phyloP scores from a whole-genome alignment of 2,888 invertebrate genomes.

The Ornithoptera alexandrae region DNA sequence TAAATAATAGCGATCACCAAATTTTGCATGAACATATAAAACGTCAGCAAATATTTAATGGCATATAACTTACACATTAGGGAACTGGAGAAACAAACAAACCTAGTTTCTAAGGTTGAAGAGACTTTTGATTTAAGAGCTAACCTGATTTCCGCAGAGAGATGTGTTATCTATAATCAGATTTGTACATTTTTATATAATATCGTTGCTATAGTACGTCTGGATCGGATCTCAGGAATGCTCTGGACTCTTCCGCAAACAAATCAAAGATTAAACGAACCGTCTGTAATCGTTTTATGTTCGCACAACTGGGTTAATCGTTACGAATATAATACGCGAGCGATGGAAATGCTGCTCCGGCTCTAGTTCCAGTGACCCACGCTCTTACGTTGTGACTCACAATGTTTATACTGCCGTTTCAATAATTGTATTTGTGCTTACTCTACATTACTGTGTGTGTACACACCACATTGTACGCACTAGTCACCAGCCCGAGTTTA shows the following conservation, averaged over 20 bases:
- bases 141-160: constrained; percentile 19
- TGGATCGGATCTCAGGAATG: constrained; percentile 35
- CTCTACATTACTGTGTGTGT: constrained; percentile 6
- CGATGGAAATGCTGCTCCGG: constrained; percentile 42
- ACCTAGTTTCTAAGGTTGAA: constrained; percentile 14
- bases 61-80: constrained; percentile 12
- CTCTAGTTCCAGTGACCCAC: constrained; percentile 57
- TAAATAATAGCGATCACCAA: constrained; percentile 19
- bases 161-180: constrained; percentile 7
- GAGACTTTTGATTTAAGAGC: constrained; percentile 15
- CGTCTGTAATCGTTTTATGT: constrained; percentile 48
- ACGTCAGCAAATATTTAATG: constrained; percentile 7
- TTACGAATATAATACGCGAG: constrained; percentile 54
- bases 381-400: constrained; percentile 51
- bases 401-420: constrained; percentile 46
- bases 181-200: constrained; percentile 7
- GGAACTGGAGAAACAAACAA: constrained; percentile 10
- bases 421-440: constrained; percentile 34
- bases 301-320: constrained; percentile 65
- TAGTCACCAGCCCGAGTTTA: constrained; percentile 4
- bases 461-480: constrained; percentile 4
- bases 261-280: constrained; percentile 45
- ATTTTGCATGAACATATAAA: constrained; percentile 13
- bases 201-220: constrained; percentile 22
- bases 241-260: constrained; percentile 53